Percentiles rank a stretch among this genome's conserved stretches.
phyloP scores from a whole-genome alignment of 2,113 vertebrate genomes.

The Buteo buteo region DNA sequence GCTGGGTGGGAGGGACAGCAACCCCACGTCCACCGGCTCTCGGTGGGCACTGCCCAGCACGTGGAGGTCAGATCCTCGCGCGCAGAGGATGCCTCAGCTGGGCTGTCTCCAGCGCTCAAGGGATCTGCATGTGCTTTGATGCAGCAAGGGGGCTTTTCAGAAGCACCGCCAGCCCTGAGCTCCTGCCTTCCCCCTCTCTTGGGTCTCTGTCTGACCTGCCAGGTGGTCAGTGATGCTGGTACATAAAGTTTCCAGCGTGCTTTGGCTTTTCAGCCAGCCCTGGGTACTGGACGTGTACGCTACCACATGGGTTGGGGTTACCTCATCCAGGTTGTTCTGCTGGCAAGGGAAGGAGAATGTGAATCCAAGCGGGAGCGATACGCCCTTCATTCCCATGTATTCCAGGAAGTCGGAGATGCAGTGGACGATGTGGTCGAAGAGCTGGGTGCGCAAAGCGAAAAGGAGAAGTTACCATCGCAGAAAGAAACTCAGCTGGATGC shows the following conservation, averaged over 20 bases:
- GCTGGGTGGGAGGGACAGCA: not conserved
- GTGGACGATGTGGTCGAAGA: conserved; percentile 92
- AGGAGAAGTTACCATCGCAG: not conserved
- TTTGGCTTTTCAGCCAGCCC: not conserved
- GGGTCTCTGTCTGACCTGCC: not conserved
- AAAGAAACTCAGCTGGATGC: not conserved
- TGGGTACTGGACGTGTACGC: fast-evolving
- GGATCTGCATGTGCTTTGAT: not conserved
- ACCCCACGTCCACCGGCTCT: not conserved
- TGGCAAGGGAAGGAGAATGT: conserved; percentile 97
- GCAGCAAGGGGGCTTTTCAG: not conserved
- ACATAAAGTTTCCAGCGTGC: fast-evolving
- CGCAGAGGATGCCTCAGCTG: fast-evolving
- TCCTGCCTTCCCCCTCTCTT: not conserved
- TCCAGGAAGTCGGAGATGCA: conserved; percentile 94
- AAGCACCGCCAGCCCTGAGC: not conserved
- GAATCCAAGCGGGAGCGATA: conserved; percentile 89
- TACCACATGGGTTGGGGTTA: conserved; percentile 3
- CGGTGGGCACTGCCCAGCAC: not conserved
- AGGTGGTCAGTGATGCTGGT: fast-evolving
- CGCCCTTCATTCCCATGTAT: conserved; percentile 93
- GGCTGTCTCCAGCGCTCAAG: not conserved
- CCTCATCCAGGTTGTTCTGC: conserved; percentile 90
- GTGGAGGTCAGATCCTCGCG: not conserved
- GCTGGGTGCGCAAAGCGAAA: conserved; percentile 64